A percentile compares a stretch with the other conserved stretches of the same genome.
phyloP scores from a whole-genome alignment of 2,888 invertebrate species.

The Apoda limacodes region DNA sequence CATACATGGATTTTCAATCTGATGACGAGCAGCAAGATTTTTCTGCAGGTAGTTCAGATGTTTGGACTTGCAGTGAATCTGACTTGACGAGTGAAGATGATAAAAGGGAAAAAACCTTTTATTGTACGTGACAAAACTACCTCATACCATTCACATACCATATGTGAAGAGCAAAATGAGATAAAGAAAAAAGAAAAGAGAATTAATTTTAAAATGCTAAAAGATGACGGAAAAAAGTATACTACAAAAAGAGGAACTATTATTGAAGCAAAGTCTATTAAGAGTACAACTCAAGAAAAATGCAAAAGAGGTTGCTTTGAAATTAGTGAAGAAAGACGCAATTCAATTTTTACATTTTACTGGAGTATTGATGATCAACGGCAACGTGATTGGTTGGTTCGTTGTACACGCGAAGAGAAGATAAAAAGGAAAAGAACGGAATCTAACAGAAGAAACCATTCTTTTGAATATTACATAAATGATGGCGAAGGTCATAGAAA shows the following conservation, averaged over 20 bases:
- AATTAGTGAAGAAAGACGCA: too few relatives aligned
- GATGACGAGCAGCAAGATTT: conserved; percentile 14
- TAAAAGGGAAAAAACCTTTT: not conserved
- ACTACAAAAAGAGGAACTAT: too few relatives aligned
- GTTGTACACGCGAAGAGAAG: conserved; percentile 11
- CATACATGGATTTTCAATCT: conserved; percentile 11
- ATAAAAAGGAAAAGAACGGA: conserved; percentile 12
- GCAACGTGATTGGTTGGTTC: too few relatives aligned
- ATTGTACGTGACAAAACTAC: not conserved
- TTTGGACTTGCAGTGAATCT: conserved; percentile 3
- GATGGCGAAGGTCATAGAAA: conserved; percentile 11
- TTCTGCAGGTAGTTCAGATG: conserved; percentile 14
- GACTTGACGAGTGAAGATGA: conserved; percentile 1
- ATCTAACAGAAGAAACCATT: conserved; percentile 8
- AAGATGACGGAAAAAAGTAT: too few relatives aligned
- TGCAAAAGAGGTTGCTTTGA: conserved; percentile 6
- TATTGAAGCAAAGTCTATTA: too few relatives aligned
- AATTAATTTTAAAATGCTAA: conserved; percentile 1
- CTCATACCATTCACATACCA: not conserved
- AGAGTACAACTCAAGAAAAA: conserved; percentile 1
- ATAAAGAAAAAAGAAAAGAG: conserved; percentile 1
- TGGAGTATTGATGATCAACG: conserved; percentile 16
- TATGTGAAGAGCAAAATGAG: too few relatives aligned
- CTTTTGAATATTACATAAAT: conserved; percentile 14
- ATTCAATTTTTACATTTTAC: conserved; percentile 11